Conservation (phyloP, 2,113 vertebrate species). For the Prunella fulvescens region DNA sequence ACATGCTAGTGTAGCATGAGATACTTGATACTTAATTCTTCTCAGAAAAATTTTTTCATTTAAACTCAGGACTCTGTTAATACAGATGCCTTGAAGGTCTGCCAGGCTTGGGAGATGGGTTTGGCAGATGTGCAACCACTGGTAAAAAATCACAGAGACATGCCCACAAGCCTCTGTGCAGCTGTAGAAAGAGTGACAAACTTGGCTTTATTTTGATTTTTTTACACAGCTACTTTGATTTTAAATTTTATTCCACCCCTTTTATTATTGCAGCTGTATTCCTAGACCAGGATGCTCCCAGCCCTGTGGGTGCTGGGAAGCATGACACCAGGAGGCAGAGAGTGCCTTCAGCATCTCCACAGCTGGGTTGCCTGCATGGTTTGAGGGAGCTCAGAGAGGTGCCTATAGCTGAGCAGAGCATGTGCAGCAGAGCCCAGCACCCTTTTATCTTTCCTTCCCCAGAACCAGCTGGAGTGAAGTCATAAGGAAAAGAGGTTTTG, state of each 20-base stretch:
- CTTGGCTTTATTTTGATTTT: not conserved
- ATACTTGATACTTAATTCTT: not conserved
- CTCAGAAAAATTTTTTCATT: not conserved
- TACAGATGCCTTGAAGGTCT: not conserved
- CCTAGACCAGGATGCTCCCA: not conserved
- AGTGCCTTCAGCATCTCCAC: not conserved
- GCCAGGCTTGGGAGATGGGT: not conserved
- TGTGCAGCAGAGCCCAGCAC: not conserved
- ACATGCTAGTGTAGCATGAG: not conserved
- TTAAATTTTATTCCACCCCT: not conserved
- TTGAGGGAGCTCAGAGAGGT: not conserved
- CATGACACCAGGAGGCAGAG: rapidly evolving
- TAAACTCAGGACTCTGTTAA: not conserved
- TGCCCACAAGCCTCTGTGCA: not conserved
- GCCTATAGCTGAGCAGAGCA: not conserved
- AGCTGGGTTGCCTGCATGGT: not conserved
- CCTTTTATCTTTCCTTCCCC: not conserved
- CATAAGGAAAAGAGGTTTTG: not conserved
- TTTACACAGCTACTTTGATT: not conserved
- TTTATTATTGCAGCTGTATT: not conserved
- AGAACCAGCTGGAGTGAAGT: not conserved
- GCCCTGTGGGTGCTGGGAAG: not conserved
- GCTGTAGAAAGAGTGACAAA: not conserved
- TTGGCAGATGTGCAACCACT: not conserved
- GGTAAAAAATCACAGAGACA: not conserved